Evolutionary conservation across 1,140 invertebrate species (phyloP).

Genomic region (Drosophila cardini): DNA sequence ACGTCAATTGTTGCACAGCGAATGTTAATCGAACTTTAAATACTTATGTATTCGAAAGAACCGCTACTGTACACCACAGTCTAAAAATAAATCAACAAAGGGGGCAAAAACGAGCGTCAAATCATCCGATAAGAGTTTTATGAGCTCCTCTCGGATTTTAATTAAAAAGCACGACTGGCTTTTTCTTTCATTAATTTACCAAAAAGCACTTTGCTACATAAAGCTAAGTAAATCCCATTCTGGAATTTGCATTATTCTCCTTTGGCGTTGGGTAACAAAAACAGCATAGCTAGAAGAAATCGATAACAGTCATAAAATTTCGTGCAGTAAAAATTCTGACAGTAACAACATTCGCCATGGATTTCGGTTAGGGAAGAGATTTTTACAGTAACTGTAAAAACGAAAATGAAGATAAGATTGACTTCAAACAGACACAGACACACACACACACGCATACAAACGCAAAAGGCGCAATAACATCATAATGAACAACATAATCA

Average conservation of each 20-base stretch:
- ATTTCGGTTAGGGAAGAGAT: slow-evolving; percentile 11
- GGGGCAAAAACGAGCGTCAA: slow-evolving; percentile 14
- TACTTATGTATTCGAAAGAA: not conserved
- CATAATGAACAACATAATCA: slow-evolving; percentile 41
- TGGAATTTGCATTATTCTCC: slow-evolving; percentile 56
- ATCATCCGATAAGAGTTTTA: slow-evolving; percentile 50
- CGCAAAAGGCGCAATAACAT: slow-evolving; percentile 9
- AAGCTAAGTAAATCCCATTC: slow-evolving; percentile 42
- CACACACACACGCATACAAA: slow-evolving; percentile 1
- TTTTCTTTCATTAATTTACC: slow-evolving; percentile 13
- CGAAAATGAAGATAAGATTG: slow-evolving; percentile 47
- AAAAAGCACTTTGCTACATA: slow-evolving; percentile 18
- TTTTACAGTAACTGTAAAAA: slow-evolving; percentile 67
- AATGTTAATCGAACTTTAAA: slow-evolving; percentile 31
- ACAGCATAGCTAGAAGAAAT: slow-evolving; percentile 37
- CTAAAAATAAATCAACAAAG: slow-evolving; percentile 15
- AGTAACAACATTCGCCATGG: slow-evolving; percentile 16
- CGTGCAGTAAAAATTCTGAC: slow-evolving; percentile 59
- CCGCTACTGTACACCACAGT: slow-evolving; percentile 8
- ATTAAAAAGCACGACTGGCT: slow-evolving; percentile 32
- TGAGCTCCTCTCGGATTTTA: slow-evolving; percentile 45
- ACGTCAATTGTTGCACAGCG: slow-evolving; percentile 15
- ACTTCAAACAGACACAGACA: slow-evolving; percentile 21
- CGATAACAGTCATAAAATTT: slow-evolving; percentile 68
- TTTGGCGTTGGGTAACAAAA: slow-evolving; percentile 11